Conservation (phyloP, 2,113 vertebrate species). For the Lonchura striata region DNA sequence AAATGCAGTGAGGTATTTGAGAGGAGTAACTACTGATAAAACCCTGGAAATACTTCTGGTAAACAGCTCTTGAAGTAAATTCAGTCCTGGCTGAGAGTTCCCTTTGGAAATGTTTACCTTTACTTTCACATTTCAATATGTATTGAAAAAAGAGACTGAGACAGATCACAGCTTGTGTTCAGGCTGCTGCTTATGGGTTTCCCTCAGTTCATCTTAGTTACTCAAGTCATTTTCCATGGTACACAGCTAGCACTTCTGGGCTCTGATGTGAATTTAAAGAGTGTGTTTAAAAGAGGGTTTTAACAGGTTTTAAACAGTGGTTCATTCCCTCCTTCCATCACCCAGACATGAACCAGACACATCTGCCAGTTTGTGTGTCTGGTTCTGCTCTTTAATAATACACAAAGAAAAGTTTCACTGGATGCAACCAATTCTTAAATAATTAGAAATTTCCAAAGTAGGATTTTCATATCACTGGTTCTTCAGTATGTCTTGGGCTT, state of each 20-base stretch:
- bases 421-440: neutral
- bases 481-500: neutral
- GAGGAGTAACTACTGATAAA: neutral
- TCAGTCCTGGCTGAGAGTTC: neutral
- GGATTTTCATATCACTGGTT: neutral
- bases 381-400: neutral
- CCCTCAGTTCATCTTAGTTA: neutral
- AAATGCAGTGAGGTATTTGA: neutral
- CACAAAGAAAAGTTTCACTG: neutral
- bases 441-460: neutral
- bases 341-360: neutral
- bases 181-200: neutral
- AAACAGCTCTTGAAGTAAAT: neutral
- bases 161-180: neutral
- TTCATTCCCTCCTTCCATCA: neutral
- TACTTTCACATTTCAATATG: slow-evolving; percentile 28
- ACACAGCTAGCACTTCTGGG: neutral
- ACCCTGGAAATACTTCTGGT: slow-evolving; percentile 13
- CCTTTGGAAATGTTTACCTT: slow-evolving; percentile 25
- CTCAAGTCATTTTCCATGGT: neutral
- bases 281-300: neutral
- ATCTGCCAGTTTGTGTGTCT: neutral
- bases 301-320: neutral
- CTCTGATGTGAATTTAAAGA: neutral
- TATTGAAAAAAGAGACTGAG: neutral